Conservation (phyloP, 1,140 invertebrate genomes). For the Phymorhynchus buccinoides region DNA sequence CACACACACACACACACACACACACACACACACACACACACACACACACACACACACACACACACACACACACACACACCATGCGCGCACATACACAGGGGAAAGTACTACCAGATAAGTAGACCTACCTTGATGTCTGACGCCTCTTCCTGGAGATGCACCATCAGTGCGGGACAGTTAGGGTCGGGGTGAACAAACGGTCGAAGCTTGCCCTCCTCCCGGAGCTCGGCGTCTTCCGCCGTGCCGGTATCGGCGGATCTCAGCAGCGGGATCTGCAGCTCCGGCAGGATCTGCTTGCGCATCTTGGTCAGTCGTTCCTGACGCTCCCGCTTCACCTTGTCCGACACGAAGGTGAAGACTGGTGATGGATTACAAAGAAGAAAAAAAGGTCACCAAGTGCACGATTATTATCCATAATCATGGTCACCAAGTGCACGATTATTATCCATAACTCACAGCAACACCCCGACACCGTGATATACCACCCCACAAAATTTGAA, state of each 20-base stretch:
- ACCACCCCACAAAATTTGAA: too few species aligned
- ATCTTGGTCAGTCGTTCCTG: constrained; percentile 37
- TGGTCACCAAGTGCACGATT: neutral
- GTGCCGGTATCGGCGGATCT: neutral
- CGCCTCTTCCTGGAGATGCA: neutral
- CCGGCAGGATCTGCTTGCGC: constrained; percentile 44
- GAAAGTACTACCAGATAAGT: too few species aligned
- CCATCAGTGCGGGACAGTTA: neutral
- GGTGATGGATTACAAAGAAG: too few species aligned
- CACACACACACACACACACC: too few species aligned
- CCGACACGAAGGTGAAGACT: constrained; percentile 48
- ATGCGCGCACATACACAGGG: too few species aligned
- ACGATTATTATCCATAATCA: neutral
- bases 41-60: constrained; percentile 13
- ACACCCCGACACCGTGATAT: too few species aligned
- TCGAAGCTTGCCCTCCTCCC: neutral
- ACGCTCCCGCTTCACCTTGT: constrained; percentile 50
- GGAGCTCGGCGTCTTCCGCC: constrained; percentile 11
- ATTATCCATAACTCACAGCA: constrained; percentile 3
- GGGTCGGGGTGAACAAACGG: constrained; percentile 9
- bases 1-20: constrained; percentile 4
- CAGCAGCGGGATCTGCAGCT: constrained; percentile 46
- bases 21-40: constrained; percentile 17
- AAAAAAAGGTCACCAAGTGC: constrained; percentile 2
- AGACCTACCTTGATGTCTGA: neutral